A percentile compares a stretch with the other conserved stretches of the same genome.
Evolutionary conservation across 2,888 invertebrate genomes (phyloP).

Genomic region (Ctenicera cuprea): DNA sequence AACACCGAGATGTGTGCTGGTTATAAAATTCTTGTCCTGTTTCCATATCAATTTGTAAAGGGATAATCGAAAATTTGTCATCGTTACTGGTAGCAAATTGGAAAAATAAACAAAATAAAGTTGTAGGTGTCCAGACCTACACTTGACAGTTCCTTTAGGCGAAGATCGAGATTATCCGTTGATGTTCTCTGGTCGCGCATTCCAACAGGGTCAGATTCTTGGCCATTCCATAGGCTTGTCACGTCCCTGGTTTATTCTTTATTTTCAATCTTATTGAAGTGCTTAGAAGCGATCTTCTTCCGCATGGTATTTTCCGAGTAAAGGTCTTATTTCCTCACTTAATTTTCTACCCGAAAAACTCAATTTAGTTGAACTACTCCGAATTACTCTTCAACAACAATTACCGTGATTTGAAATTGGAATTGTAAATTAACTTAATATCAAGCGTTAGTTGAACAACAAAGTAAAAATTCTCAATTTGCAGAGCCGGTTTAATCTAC

Average conservation of each 20-base stretch:
- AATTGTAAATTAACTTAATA: too few relatives aligned
- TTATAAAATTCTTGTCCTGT: neutral
- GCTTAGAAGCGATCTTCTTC: conserved; percentile 13
- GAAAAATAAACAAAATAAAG: neutral
- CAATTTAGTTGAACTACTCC: neutral
- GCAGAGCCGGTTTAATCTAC: conserved; percentile 1
- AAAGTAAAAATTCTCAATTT: neutral
- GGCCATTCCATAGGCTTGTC: conserved; percentile 36
- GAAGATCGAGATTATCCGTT: conserved; percentile 29
- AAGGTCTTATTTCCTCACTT: neutral
- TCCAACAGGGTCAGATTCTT: conserved; percentile 42
- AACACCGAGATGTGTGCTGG: too few relatives aligned
- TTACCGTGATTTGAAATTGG: too few relatives aligned
- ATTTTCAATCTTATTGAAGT: conserved; percentile 41
- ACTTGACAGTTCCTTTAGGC: conserved; percentile 29
- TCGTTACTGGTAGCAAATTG: neutral
- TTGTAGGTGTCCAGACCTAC: conserved; percentile 23
- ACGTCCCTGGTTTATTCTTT: conserved; percentile 31
- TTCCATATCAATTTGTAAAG: neutral
- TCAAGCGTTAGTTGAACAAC: too few relatives aligned
- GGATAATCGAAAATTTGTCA: neutral
- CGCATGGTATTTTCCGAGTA: conserved; percentile 20
- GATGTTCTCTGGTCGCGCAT: conserved; percentile 35
- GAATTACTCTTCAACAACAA: too few relatives aligned
- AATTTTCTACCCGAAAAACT: neutral